A percentile compares a stretch with the other conserved stretches of the same genome.
Evolutionary conservation across 2,888 invertebrate species (phyloP).

Genomic region (Aricia artaxerxes): DNA sequence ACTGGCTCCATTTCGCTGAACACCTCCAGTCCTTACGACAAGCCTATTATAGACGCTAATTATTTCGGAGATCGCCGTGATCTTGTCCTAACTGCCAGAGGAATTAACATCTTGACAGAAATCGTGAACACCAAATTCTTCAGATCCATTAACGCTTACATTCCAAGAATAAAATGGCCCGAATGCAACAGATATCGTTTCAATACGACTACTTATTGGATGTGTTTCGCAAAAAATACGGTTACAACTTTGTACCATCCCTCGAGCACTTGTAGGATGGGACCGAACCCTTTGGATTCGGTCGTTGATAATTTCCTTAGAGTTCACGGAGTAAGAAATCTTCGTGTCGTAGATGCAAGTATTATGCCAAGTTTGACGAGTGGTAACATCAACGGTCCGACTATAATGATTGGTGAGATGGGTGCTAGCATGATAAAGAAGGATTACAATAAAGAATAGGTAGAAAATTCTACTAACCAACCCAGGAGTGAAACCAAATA

Average conservation of each 20-base stretch:
- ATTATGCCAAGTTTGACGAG: constrained; percentile 88
- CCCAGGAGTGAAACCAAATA: neutral
- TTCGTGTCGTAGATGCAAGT: constrained; percentile 87
- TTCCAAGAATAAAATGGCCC: constrained; percentile 51
- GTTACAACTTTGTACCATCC: constrained; percentile 82
- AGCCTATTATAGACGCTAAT: constrained; percentile 82
- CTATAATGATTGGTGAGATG: constrained; percentile 90
- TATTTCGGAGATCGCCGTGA: constrained; percentile 82
- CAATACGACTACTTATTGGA: constrained; percentile 56
- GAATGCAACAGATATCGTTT: constrained; percentile 50
- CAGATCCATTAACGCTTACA: constrained; percentile 49
- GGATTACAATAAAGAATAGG: constrained; percentile 40
- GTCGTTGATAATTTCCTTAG: constrained; percentile 79
- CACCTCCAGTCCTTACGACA: constrained; percentile 77
- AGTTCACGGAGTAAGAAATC: constrained; percentile 82
- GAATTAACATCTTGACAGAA: constrained; percentile 53
- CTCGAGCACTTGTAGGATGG: constrained; percentile 83
- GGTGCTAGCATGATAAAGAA: constrained; percentile 86
- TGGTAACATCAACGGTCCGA: constrained; percentile 89
- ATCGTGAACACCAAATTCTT: constrained; percentile 53
- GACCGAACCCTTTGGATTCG: constrained; percentile 54
- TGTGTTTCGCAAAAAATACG: constrained; percentile 71
- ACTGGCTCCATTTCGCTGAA: constrained; percentile 78
- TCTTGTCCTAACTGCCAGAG: constrained; percentile 53
- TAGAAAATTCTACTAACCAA: neutral